Evolutionary conservation across 2,113 vertebrate genomes (phyloP).

Genomic region (Sturnus vulgaris): DNA sequence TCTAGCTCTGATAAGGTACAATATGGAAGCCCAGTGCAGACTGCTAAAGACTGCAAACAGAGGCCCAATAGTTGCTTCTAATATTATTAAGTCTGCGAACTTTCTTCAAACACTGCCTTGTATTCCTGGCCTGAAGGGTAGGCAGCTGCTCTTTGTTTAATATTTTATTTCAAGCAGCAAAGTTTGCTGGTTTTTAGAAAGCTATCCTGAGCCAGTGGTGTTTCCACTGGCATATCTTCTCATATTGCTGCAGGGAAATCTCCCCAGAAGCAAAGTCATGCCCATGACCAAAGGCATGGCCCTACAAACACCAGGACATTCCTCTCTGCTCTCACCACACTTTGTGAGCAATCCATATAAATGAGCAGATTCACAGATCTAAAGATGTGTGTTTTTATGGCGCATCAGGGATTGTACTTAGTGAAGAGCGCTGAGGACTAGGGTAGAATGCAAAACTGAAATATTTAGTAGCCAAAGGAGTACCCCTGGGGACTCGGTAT

Average conservation of each 20-base stretch:
- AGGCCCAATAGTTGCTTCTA: not conserved
- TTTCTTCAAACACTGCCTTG: not conserved
- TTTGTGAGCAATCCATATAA: not conserved
- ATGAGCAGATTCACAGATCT: not conserved
- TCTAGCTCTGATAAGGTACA: not conserved
- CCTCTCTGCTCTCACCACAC: not conserved
- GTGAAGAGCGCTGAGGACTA: not conserved
- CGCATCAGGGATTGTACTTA: not conserved
- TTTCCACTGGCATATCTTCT: not conserved
- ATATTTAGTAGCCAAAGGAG: not conserved
- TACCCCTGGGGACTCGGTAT: not conserved
- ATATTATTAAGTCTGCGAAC: not conserved
- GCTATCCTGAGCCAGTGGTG: not conserved
- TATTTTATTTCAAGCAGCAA: not conserved
- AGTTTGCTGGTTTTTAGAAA: not conserved
- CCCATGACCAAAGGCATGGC: not conserved
- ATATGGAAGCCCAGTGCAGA: not conserved
- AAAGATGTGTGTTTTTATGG: not conserved
- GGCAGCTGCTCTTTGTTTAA: not conserved
- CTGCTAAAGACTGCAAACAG: not conserved
- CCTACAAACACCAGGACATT: not conserved
- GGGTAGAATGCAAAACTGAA: not conserved
- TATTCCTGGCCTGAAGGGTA: not conserved
- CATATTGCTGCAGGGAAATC: not conserved
- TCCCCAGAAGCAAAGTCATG: not conserved